Evolutionary conservation across 2,888 invertebrate species (phyloP), one percentile per base, ranked within the genome.

Genomic region (Liopterus haemorrhoidalis): DNA sequence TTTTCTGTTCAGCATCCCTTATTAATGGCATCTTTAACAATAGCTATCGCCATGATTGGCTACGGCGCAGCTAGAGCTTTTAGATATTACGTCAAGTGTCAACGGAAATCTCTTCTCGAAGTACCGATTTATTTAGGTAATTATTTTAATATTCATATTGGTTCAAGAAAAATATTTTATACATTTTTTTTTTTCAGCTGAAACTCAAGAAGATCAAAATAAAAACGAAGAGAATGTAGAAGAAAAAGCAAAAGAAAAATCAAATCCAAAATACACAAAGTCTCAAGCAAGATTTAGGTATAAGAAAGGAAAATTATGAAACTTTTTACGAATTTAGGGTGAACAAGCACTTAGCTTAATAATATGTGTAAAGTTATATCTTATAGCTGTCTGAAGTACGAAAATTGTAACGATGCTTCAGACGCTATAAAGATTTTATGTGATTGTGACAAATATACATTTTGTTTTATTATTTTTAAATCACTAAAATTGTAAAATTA

Each of bases 221-320:
- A 47, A 54, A 20, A 53, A 54, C 20, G 59, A 60, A 25, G 58
- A 54, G 24, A 39, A 40, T 30, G 20, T 28, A 32, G 37, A 44
- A 36, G 6, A 21, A 22, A 28, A 27, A 4, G 46, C 22, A 4
- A 58, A 60, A 36, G 60, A 59, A 40, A 59, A 63, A 45, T 40
- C 49, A 42, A 41, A 35, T 57, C 64, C 65, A 18, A 68, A 80
- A 59, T 83, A 82, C 58, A 82, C 79, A 51, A 85, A 83, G 70
- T 83, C 84, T 3, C 84, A 85, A 65, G 83, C 84, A 8, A 70
- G 85, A 52, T 81, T 82, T 58, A 72, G 85, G 63, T 84, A 80
- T 64, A 81, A 81, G 63, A 83, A 82, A 66, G 84, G 83, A 51
- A 83, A 81, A 69, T 69, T 74, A 63, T 79, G 76, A 70, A 62